Conservation (phyloP, 2,113 vertebrate genomes). For the Gnathonemus echidnorhynchus region DNA sequence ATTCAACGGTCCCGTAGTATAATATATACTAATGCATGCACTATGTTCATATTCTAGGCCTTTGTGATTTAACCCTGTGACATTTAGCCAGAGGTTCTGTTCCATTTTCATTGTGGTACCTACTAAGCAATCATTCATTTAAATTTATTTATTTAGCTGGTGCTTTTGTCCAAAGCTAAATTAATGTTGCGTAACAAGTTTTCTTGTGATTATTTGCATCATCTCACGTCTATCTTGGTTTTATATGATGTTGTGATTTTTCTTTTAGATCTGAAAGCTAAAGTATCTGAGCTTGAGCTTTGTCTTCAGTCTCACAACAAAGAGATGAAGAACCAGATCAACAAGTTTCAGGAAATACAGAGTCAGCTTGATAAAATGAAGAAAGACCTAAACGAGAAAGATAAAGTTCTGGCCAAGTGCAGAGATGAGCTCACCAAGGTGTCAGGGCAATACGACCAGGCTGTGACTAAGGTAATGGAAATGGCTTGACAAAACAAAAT, state of each 20-base stretch:
- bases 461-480: conserved; percentile 62
- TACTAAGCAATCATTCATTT: not conserved
- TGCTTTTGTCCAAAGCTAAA: not conserved
- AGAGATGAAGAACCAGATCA: conserved; percentile 58
- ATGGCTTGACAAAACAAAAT: not conserved
- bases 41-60: not conserved
- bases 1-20: too few species aligned
- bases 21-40: not conserved
- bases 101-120: not conserved
- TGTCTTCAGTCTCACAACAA: conserved; percentile 71
- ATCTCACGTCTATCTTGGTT: not conserved
- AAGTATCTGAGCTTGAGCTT: conserved; percentile 67
- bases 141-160: not conserved
- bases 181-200: not conserved
- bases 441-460: conserved; percentile 62
- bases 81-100: not conserved
- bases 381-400: conserved; percentile 69
- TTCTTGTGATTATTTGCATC: not conserved
- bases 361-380: conserved; percentile 66
- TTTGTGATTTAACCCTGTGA: not conserved
- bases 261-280: conserved; percentile 67
- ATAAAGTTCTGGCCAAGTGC: conserved; percentile 65
- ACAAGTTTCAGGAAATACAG: conserved; percentile 69
- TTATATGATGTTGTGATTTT: conserved; percentile 3
- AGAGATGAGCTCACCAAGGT: conserved; percentile 67